Evolutionary conservation across 2,888 invertebrate genomes (phyloP).

Genomic region (Agapostemon virescens): DNA sequence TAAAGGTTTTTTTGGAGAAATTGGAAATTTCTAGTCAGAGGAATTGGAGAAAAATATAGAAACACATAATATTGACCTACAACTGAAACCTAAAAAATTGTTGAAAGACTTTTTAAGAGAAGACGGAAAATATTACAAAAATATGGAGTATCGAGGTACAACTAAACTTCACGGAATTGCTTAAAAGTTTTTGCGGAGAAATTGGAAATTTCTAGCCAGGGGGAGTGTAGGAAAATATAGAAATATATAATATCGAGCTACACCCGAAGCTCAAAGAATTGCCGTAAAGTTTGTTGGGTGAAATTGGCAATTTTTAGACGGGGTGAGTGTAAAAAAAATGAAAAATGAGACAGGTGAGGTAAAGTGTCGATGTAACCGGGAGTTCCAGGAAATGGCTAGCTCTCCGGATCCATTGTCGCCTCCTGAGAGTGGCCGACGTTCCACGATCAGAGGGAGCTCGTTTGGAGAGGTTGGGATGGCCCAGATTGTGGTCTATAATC

Average conservation of each 20-base stretch:
- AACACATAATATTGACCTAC: no score
- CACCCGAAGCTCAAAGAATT: not conserved
- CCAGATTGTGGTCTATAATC: conserved; percentile 76
- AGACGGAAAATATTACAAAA: not conserved
- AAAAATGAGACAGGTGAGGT: not conserved
- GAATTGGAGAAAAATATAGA: no score
- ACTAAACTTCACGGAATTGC: not conserved
- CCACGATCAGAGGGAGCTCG: conserved; percentile 36
- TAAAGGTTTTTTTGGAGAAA: no score
- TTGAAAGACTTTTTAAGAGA: no score
- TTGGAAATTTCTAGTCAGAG: no score
- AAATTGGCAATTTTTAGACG: not conserved
- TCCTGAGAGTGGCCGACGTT: conserved; percentile 46
- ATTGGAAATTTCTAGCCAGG: not conserved
- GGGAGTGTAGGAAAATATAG: not conserved
- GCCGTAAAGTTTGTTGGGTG: not conserved
- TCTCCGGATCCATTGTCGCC: conserved; percentile 55
- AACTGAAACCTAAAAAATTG: no score
- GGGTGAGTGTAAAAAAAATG: not conserved
- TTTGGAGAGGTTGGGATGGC: conserved; percentile 67
- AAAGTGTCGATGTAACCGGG: conserved; percentile 21
- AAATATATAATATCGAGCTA: not conserved
- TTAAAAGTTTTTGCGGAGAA: not conserved
- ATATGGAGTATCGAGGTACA: not conserved
- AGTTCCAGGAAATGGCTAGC: conserved; percentile 56